Evolutionary conservation across 2,113 vertebrate genomes (phyloP).

Genomic region (Nansenia antarctica): DNA sequence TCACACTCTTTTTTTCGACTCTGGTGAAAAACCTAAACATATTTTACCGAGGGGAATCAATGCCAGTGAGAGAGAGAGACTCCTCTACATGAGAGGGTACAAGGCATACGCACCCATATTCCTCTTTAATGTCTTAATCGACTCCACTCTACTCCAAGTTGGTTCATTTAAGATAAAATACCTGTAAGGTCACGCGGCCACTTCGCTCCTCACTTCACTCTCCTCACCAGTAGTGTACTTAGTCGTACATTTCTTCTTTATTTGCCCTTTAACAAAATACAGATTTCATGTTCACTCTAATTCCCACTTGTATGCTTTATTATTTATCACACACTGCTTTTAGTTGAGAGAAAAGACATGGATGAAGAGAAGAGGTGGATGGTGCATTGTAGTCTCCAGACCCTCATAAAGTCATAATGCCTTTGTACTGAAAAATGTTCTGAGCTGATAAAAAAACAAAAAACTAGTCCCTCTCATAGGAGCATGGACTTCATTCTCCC

Average conservation of each 20-base stretch:
- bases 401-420: constrained; percentile 57
- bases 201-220: constrained; percentile 4
- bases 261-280: constrained; percentile 3
- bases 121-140: constrained; percentile 24
- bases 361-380: constrained; percentile 10
- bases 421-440: constrained; percentile 53
- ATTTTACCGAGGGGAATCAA: constrained; percentile 19
- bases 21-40: constrained; percentile 15
- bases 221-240: not conserved
- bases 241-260: constrained; percentile 24
- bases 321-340: constrained; percentile 19
- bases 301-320: constrained; percentile 41
- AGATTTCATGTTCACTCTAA: constrained; percentile 23
- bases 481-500: constrained; percentile 46
- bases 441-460: constrained; percentile 62
- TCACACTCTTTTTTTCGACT: constrained; percentile 20
- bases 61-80: constrained; percentile 5
- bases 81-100: constrained; percentile 22
- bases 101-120: constrained; percentile 36
- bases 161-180: constrained; percentile 36
- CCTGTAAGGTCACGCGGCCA: constrained; percentile 13
- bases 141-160: constrained; percentile 23
- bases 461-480: constrained; percentile 30
- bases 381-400: constrained; percentile 23
- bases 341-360: constrained; percentile 21